Percentiles rank a stretch among this genome's conserved stretches.
These are phyloP conservation scores for Bufotes viridis DNA, from an alignment of 2,797 vertebrate genomes.

Conservation along the genomic window DNA sequence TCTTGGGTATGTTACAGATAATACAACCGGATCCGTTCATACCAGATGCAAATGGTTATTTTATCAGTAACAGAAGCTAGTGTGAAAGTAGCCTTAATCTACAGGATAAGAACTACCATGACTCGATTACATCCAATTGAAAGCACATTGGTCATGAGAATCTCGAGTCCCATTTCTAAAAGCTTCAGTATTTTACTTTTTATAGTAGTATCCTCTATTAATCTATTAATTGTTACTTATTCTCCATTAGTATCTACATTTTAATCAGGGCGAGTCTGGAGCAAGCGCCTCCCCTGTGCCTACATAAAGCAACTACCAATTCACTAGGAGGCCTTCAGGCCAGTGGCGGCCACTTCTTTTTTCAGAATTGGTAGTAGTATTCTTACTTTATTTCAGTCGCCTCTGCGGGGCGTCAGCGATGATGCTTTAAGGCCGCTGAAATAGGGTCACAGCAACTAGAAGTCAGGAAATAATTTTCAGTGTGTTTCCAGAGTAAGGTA, in stretches of 20 bases:
- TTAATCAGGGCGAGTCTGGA: not conserved
- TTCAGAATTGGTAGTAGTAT: not conserved
- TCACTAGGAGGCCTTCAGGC: not conserved
- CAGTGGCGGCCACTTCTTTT: not conserved
- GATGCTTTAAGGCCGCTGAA: not conserved
- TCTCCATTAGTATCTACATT: conserved; percentile 5
- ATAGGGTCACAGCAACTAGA: conserved; percentile 16
- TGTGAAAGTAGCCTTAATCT: not conserved
- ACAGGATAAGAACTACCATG: not conserved
- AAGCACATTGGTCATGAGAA: not conserved
- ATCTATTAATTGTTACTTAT: conserved; percentile 2
- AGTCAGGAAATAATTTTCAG: conserved; percentile 27
- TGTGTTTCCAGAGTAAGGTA: conserved; percentile 55
- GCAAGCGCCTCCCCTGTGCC: conserved; percentile 51
- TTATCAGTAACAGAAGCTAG: too few relatives aligned
- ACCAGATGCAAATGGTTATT: too few relatives aligned
- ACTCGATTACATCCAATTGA: not conserved
- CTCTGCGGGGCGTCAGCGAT: not conserved
- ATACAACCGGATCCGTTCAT: too few relatives aligned
- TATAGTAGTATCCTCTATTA: not conserved
- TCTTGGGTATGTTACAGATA: too few relatives aligned
- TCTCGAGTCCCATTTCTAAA: not conserved
- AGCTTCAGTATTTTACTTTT: not conserved
- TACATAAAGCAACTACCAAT: conserved; percentile 5
- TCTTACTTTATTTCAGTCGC: not conserved